Percentiles rank a stretch among this genome's conserved stretches.
phyloP scores from a whole-genome alignment of 2,113 vertebrate species.

The Serilophus lunatus region DNA sequence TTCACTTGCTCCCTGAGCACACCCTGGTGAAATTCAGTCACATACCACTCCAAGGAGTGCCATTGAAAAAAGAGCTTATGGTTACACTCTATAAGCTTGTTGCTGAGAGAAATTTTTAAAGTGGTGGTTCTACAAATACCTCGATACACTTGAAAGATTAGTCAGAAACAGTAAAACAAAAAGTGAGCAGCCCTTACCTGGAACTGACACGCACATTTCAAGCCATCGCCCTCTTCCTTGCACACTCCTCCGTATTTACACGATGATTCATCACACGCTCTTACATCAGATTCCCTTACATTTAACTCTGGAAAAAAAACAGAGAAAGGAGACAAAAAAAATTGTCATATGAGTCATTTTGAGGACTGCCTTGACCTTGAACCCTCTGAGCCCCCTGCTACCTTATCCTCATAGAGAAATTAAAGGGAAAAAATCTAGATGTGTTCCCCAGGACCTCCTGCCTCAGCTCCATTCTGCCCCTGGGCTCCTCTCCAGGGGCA shows the following conservation, averaged over 20 bases:
- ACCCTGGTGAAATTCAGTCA: not conserved
- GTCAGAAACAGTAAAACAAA: not conserved
- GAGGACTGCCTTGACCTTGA: not conserved
- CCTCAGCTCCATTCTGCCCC: not conserved
- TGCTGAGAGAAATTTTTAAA: not conserved
- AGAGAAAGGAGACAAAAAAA: not conserved
- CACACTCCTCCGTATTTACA: slow-evolving; percentile 92
- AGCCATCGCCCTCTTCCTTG: slow-evolving; percentile 86
- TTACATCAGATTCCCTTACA: slow-evolving; percentile 85
- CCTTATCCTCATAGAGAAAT: not conserved
- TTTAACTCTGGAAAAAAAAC: slow-evolving; percentile 78
- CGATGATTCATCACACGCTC: slow-evolving; percentile 86
- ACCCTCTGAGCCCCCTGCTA: not conserved
- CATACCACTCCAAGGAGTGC: not conserved
- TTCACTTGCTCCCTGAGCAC: not conserved
- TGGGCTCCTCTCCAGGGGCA: not conserved
- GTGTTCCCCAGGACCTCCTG: not conserved
- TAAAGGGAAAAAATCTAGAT: not conserved
- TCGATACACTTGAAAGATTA: not conserved
- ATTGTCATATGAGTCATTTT: not conserved
- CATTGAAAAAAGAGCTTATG: not conserved
- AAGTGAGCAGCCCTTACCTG: slow-evolving; percentile 80
- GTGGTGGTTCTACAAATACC: not conserved
- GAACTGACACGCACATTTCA: slow-evolving; percentile 92
- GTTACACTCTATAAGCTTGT: not conserved